Percentiles rank a stretch among this genome's conserved stretches.
Evolutionary conservation across 2,113 vertebrate genomes (phyloP).

Genomic region (Galemys pyrenaicus): DNA sequence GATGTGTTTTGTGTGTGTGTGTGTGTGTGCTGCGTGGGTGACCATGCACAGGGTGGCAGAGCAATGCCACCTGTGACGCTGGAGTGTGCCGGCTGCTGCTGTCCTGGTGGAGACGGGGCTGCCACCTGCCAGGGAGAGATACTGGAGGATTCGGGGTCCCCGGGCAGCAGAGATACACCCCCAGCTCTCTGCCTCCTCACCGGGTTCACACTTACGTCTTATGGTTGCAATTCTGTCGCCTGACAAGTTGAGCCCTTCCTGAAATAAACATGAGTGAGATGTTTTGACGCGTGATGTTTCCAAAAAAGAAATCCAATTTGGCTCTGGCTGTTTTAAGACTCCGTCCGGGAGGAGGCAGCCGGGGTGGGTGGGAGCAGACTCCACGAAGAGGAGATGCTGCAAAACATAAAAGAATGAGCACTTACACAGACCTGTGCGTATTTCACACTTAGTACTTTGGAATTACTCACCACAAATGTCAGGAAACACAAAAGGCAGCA

Average conservation of each 20-base stretch:
- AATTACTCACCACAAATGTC: neutral
- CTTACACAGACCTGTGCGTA: neutral
- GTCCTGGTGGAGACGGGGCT: accelerated
- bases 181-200: neutral
- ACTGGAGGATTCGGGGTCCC: neutral
- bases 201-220: neutral
- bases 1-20: neutral
- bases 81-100: accelerated
- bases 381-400: neutral
- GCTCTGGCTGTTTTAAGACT: constrained; percentile 36
- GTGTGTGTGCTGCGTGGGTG: neutral
- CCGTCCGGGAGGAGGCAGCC: neutral
- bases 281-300: constrained; percentile 36
- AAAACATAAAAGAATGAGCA: neutral
- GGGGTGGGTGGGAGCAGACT: neutral
- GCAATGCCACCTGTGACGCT: accelerated
- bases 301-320: constrained; percentile 17
- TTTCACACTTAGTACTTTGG: neutral
- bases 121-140: neutral
- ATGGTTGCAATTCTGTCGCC: neutral
- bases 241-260: constrained; percentile 24
- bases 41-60: neutral
- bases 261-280: constrained; percentile 65
- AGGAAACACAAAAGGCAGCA: neutral
- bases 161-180: accelerated